A percentile compares a stretch with the other conserved stretches of the same genome.
Evolutionary conservation across 2,888 invertebrate species (phyloP).

Genomic region (Nomada hirtipes): DNA sequence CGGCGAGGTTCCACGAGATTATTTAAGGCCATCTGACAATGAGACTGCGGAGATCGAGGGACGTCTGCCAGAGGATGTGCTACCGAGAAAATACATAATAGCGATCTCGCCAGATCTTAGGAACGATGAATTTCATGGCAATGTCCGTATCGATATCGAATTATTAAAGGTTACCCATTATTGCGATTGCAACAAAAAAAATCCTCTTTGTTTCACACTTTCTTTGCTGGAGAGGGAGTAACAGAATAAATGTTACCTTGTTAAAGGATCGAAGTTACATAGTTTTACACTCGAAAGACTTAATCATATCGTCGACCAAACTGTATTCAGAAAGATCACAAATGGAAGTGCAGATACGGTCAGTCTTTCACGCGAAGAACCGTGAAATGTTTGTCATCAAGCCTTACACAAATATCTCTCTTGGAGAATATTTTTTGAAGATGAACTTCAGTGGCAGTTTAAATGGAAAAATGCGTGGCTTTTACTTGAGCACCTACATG

Average conservation of each 20-base stretch:
- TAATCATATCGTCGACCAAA: slow-evolving; percentile 36
- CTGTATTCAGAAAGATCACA: slow-evolving; percentile 4
- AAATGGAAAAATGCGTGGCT: slow-evolving; percentile 85
- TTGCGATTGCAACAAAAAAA: neutral
- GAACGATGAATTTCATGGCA: slow-evolving; percentile 40
- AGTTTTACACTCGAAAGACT: slow-evolving; percentile 44
- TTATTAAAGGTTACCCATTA: slow-evolving; percentile 31
- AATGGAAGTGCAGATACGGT: slow-evolving; percentile 28
- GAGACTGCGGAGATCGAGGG: slow-evolving; percentile 13
- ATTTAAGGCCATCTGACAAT: neutral
- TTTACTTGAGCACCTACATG: slow-evolving; percentile 85
- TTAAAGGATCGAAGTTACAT: slow-evolving; percentile 36
- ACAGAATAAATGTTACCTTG: neutral
- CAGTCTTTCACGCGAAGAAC: neutral
- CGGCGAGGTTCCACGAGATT: neutral
- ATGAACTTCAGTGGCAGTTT: slow-evolving; percentile 85
- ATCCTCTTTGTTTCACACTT: too few species aligned
- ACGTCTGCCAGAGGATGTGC: slow-evolving; percentile 47
- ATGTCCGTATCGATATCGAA: slow-evolving; percentile 46
- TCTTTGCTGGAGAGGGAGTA: neutral
- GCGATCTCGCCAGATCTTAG: slow-evolving; percentile 38
- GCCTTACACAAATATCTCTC: neutral
- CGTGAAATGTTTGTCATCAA: slow-evolving; percentile 49
- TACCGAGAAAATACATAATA: slow-evolving; percentile 45
- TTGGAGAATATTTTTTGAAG: slow-evolving; percentile 45